Evolutionary conservation across 2,797 vertebrate genomes (phyloP).

Genomic region (Melanotaenia trifasciata): DNA sequence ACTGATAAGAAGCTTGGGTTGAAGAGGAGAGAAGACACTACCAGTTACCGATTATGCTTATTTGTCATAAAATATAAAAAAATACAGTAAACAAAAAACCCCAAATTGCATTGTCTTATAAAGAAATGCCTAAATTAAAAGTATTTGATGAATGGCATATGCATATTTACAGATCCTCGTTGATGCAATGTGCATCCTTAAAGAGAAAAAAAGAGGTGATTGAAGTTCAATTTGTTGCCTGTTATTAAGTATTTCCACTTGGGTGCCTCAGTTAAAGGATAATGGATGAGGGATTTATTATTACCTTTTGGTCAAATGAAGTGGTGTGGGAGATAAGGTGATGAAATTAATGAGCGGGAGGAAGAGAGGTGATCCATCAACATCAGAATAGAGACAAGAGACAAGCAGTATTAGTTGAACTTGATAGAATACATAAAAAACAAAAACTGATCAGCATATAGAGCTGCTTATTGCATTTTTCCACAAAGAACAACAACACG

Average conservation of each 20-base stretch:
- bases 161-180: constrained; percentile 69
- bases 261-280: constrained; percentile 97
- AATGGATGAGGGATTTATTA: constrained; percentile 99
- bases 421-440: constrained; percentile 79
- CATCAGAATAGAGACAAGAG: constrained; percentile 83
- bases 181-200: constrained; percentile 86
- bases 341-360: constrained; percentile 99
- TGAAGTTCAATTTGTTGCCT: constrained; percentile 99
- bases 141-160: constrained; percentile 38
- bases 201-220: constrained; percentile 93
- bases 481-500: background rate
- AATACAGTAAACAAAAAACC: background rate
- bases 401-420: constrained; percentile 81
- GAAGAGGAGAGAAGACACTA: constrained; percentile 53
- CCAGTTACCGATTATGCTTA: constrained; percentile 44
- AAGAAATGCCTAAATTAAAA: constrained; percentile 8
- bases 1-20: constrained; percentile 89
- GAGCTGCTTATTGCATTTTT: constrained; percentile 58
- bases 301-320: constrained; percentile 99
- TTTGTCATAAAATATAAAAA: constrained; percentile 40
- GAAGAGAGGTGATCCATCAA: constrained; percentile 97
- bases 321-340: constrained; percentile 99
- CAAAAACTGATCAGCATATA: constrained; percentile 66
- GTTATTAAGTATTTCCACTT: constrained; percentile 99
- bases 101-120: too few relatives aligned